Base-by-base conservation (phyloP, 2,113 vertebrate species). In the Machaerirhynchus nigripectus region DNA sequence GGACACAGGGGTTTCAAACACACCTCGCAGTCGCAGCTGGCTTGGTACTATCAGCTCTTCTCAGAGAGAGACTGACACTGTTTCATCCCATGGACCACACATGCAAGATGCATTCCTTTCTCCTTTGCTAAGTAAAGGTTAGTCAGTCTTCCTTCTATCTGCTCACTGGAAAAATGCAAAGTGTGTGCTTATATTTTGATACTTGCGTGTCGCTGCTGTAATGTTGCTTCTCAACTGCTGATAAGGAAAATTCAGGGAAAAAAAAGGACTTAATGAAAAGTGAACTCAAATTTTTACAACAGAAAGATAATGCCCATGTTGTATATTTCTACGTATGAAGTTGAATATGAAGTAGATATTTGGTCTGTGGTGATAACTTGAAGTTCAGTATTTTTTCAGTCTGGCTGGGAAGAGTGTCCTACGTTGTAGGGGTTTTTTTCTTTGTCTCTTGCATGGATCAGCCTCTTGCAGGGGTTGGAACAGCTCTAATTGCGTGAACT, bases 31-130 rank as follows among this genome's bases (percentile, higher is more conserved):
- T 98, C 98, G 98, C 91, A 98, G 96, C 96, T 99, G 99, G 99
- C 98, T 99, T 64, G 98, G 99, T 47, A 95, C 96, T n/a, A 91
- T 99, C 3, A 95, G 96, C 64, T 96, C 97, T 9, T 90, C 97
- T 52, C 98, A 98, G 87, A 99, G 98, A 89, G 99, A 99, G 64
- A 98, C 98, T 87, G 99, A 99, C 95, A 98, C 97, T 1, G 97
- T 97, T 80, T 99, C 99, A 5, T 99, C 99, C 49, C 98, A 98
- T 52, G 98, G 98, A 30, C 98, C 99, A 18, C 99, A 99, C 87
- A 99, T 98, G 40, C 99, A 99, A 75, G 99, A 99, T 26, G 99
- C 99, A 13, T 99, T 99, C 86, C 98, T 99, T 57, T 99, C 99
- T 40, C 99, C 99, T 88, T 98, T 99, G 94, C 98, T 99, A 77